Conservation (phyloP, 2,797 vertebrate species). For the Sebastes trivittatus region DNA sequence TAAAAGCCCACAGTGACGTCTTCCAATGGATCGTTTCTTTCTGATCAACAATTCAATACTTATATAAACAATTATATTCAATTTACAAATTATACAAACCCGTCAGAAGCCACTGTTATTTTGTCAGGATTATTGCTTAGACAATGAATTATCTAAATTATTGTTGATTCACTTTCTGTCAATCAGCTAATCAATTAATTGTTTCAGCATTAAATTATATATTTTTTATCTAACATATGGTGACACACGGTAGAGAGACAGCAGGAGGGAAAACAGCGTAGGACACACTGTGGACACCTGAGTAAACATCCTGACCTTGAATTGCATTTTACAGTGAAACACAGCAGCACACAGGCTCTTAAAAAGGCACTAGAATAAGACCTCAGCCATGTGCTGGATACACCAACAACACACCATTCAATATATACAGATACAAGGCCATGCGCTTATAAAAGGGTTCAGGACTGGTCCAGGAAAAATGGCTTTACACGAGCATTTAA, state of each 20-base stretch:
- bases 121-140: neutral
- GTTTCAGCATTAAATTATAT: neutral
- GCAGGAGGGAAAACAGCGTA: neutral
- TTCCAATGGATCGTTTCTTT: rapidly evolving
- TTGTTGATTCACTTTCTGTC: neutral
- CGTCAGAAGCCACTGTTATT: neutral
- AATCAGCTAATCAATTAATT: neutral
- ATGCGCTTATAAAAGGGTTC: neutral
- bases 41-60: neutral
- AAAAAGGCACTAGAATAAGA: neutral
- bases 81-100: neutral
- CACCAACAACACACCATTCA: neutral
- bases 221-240: neutral
- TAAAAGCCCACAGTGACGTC: rapidly evolving
- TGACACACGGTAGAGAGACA: neutral
- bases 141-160: too few relatives aligned
- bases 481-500: neutral
- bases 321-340: neutral
- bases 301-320: conserved; percentile 13
- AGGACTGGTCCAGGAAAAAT: neutral
- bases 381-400: neutral
- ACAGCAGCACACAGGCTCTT: neutral
- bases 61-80: neutral
- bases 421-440: neutral
- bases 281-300: neutral